Base-by-base conservation (phyloP, 2,113 vertebrate species). In the Caretta caretta region DNA sequence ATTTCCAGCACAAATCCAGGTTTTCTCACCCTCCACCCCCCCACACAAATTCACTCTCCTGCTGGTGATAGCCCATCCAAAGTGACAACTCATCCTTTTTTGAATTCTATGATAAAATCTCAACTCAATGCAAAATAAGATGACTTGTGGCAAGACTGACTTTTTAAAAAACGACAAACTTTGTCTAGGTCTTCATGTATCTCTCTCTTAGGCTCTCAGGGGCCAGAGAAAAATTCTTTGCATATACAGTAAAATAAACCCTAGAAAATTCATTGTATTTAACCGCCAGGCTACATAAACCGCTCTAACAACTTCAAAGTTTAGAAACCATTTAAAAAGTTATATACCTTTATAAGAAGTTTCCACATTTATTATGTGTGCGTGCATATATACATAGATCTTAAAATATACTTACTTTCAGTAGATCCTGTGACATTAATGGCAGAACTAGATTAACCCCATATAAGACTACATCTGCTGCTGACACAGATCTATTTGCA, bases 361-460 rank as follows among this genome's bases (percentile, higher is more conserved):
- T n/a, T 72, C 65, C 35, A 72, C 16, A 38, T 72, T 72, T 10
- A 38, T 5, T 38, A 20, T 72, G 17, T 69, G 19, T 19, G 65
- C 2, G 2, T 5, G 2, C 19, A 8, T 22, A 72, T 20, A 72
- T 10, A 38, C 17, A 20, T 27, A 24, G 0, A 0, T 48, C 31
- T 89, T 72, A 95, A 89, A 94, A 42, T 48, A 78, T 7, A 80
- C 94, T 98, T 98, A 99, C 99, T 98, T 99, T 99, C 90, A 99
- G 98, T 94, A 99, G 98, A 97, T 99, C 99, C 97, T 99, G 99
- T 94, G 99, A 99, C 99, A 99, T 99, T 94, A 99, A 98, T 9
- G 99, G 99, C 92, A 99, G 98, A 88, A 99, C 99, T 59, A 99
- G 99, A 96, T 99, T 99, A 93, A 99, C 99, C 8, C 99, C 99